Evolutionary conservation across 2,888 invertebrate genomes (phyloP), one percentile per base, ranked within the genome.

Genomic region (Parnassius glacialis): DNA sequence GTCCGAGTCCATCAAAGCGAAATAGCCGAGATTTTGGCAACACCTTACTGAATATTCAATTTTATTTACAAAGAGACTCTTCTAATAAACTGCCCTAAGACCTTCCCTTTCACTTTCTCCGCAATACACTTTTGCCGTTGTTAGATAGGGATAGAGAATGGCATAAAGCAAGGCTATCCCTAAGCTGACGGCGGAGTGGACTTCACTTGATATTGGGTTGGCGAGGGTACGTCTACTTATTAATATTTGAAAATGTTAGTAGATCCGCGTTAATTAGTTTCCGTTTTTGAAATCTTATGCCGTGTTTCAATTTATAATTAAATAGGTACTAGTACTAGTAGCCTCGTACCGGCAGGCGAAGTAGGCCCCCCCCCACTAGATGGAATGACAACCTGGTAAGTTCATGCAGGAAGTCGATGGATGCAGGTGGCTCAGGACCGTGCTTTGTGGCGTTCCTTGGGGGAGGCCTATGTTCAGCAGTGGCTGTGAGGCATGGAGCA

Each of bases 21-120:
- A 78, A 80, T 81, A 81, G 79, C 84, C 74, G 86, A 83, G 90
- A 90, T 90, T 90, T 88, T 77, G 78, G 68, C 72, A 80, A 79
- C 80, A 80, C 82, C 85, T 82, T 76, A 81, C 80, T 87, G 87
- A 87, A 89, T 90, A 89, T 89, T 87, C 85, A 87, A 90, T 90
- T 88, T 85, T 87, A 84, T 86, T 85, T 81, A 85, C 87, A 85
- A 86, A 85, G 85, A 81, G 73, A 77, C 76, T 72, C 73, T 74
- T 68, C 72, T 78, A 80, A 78, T 81, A 77, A 79, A 76, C 75
- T 75, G 65, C 62, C 67, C 72, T 68, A 71, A 70, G 81, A 82
- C 84, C 77, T 82, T 82, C 85, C 87, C 84, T 80, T 83, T 81
- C 73, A 74, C 70, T 59, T 65, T 61, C 57, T 42, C 11, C 57